Evolutionary conservation across 2,113 vertebrate genomes (phyloP), one percentile per base, ranked within the genome.

Genomic region (Zapornia atra): DNA sequence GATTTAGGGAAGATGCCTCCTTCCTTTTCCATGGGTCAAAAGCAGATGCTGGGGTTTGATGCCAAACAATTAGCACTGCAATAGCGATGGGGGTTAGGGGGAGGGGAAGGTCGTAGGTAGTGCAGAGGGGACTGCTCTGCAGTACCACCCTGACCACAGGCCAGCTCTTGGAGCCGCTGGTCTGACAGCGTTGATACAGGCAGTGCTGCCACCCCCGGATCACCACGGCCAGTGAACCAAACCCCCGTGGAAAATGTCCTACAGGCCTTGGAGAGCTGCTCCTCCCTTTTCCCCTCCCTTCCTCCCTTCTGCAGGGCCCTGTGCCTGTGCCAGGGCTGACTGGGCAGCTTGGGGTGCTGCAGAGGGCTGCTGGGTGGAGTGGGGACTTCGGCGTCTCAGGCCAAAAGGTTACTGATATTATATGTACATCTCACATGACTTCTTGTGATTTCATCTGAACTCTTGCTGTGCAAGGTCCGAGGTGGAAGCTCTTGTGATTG

Each of bases 401-500:
- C 69, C 44, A 57, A 76, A 71, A 82, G 5, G 5, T 15, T 79
- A 28, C 72, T 17, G n/a, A 6, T 65, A 11, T 44, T 65, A 92
- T 72, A n/a, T 57, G 14, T 40, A 66, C 76, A 89, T 59, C 19
- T 28, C 24, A 24, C 15, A 34, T 34, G 36, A 31, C 38, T 68
- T 88, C 53, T 86, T 1, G 1, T 69, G 65, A 65, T 78, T 91
- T 82, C 83, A 87, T 63, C 61, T 54, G 42, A 84, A 50, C 28
- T 9, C 28, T 76, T 46, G 38, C n/a, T 0, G 0, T 66, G 44
- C 51, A 36, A 63, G 63, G 40, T 48, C 56, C 44, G 38, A 84
- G 65, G 50, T 79, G 69, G 64, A 90, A 88, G 42, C 36, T 68
- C 70, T 76, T 86, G 50, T 68, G 92, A 17, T 34, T 89, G 54